Conservation (phyloP, 1,140 invertebrate species). For the Phthorimaea operculella region DNA sequence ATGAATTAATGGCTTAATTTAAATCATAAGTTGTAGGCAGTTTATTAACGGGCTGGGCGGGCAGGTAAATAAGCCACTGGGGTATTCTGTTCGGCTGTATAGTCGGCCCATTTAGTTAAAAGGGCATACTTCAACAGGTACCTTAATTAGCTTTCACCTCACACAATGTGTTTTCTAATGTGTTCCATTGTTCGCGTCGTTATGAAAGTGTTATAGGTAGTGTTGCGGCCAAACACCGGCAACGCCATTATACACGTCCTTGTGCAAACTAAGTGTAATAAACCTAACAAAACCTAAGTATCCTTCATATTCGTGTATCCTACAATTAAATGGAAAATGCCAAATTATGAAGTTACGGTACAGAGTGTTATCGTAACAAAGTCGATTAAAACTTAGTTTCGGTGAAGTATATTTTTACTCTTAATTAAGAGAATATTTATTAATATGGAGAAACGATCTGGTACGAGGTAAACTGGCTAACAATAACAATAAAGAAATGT, state of each 20-base stretch:
- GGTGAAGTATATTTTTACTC: too few species aligned
- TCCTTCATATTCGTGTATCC: not conserved
- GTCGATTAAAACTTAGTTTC: too few species aligned
- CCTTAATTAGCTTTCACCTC: not conserved
- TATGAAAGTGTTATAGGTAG: too few species aligned
- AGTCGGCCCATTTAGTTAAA: not conserved
- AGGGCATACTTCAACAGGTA: not conserved
- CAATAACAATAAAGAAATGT: too few species aligned
- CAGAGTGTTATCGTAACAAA: too few species aligned
- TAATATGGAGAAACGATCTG: too few species aligned
- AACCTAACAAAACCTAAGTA: not conserved
- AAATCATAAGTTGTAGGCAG: not conserved
- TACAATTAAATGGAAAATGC: too few species aligned
- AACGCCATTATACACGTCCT: not conserved
- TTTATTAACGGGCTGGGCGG: not conserved
- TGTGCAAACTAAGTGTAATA: not conserved
- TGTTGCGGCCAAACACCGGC: not conserved
- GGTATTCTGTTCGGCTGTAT: not conserved
- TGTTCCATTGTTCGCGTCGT: too few species aligned
- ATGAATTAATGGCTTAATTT: slow-evolving; percentile 1
- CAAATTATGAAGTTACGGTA: too few species aligned
- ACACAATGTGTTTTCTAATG: not conserved
- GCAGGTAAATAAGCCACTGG: not conserved
- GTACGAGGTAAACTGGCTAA: too few species aligned
- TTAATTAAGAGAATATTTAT: too few species aligned